Percentiles rank a stretch among this genome's conserved stretches.
Conservation (phyloP, 2,888 invertebrate genomes). For the Agrochola lychnidis region DNA sequence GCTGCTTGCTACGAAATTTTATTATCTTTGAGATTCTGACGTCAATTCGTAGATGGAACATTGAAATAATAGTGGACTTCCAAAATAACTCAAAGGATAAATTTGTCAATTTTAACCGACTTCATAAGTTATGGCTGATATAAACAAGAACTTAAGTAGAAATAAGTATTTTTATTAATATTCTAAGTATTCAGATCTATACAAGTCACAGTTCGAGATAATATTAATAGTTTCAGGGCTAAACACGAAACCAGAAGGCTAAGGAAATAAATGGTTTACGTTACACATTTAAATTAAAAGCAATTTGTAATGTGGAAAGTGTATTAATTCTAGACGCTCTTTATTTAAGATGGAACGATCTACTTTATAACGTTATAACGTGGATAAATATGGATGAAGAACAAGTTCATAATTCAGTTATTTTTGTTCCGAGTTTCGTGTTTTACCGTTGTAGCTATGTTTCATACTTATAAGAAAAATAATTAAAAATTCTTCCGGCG, state of each 20-base stretch:
- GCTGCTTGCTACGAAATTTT: neutral
- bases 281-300: constrained; percentile 52
- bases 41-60: neutral
- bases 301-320: constrained; percentile 44
- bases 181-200: neutral
- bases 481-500: constrained; percentile 60
- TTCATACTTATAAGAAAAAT: constrained; percentile 53
- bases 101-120: constrained; percentile 11
- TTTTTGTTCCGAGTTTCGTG: constrained; percentile 42
- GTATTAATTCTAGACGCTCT: constrained; percentile 40
- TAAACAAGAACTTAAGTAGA: constrained; percentile 15
- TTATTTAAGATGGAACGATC: constrained; percentile 40
- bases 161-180: constrained; percentile 15
- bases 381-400: constrained; percentile 53
- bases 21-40: neutral
- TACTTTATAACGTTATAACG: constrained; percentile 33
- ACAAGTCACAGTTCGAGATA: constrained; percentile 29
- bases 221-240: constrained; percentile 35
- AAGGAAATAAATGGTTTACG: constrained; percentile 36
- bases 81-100: neutral
- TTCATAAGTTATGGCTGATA: constrained; percentile 25
- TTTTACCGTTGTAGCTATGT: constrained; percentile 41
- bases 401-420: constrained; percentile 55
- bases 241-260: constrained; percentile 31
- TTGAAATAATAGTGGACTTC: neutral